Conservation (phyloP, 2,797 vertebrate genomes). For the Cetoscarus ocellatus region DNA sequence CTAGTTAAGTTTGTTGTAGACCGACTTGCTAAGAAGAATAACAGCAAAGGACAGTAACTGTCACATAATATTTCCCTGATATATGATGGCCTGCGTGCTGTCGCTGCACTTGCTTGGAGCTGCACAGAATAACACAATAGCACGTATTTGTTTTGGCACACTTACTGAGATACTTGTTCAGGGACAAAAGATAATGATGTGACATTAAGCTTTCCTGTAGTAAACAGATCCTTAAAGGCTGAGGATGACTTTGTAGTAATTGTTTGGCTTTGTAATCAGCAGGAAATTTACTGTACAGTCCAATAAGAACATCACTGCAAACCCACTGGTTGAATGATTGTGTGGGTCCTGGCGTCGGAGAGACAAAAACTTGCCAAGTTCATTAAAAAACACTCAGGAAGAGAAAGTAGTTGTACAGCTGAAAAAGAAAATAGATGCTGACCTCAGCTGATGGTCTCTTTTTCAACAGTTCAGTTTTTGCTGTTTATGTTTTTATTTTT, state of each 20-base stretch:
- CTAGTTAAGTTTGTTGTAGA: background rate
- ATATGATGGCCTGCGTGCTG: background rate
- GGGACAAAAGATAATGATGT: constrained; percentile 2
- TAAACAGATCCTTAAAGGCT: constrained; percentile 3
- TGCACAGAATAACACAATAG: background rate
- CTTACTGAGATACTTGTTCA: constrained; percentile 14
- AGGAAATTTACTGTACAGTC: constrained; percentile 51
- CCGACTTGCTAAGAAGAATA: background rate
- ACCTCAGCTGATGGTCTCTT: constrained; percentile 41
- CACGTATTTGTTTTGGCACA: constrained; percentile 5
- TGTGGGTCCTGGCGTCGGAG: background rate
- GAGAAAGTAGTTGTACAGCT: constrained; percentile 37
- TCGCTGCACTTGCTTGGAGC: background rate
- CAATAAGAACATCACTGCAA: constrained; percentile 53
- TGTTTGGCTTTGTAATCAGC: constrained; percentile 51
- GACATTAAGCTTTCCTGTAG: constrained; percentile 17
- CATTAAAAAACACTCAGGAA: constrained; percentile 60
- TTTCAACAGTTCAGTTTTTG: constrained; percentile 20
- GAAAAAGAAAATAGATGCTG: constrained; percentile 49
- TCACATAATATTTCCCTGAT: background rate
- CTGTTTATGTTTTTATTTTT: constrained; percentile 1
- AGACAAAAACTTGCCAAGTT: constrained; percentile 43
- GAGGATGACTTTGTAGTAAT: constrained; percentile 33
- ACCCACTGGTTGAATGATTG: constrained; percentile 27
- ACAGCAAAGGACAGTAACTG: background rate